Base-by-base conservation (phyloP, 2,888 invertebrate species). In the Papilio demoleus region DNA sequence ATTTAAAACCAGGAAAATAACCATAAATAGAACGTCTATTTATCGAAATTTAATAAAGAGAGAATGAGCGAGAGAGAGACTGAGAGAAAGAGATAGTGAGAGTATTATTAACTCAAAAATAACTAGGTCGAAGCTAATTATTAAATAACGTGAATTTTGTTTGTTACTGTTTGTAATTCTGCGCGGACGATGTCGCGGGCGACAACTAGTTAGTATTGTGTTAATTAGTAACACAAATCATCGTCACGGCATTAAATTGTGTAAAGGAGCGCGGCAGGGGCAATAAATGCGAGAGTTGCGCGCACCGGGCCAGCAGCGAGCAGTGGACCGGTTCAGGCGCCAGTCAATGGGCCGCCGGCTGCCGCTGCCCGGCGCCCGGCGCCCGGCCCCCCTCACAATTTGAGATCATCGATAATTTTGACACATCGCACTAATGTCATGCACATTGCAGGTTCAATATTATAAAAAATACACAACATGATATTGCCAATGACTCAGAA, bases 271-370 rank as follows among this genome's bases (percentile, higher is more conserved):
- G 73, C 78, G 75, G 74, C 75, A 71, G 71, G 73, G 73, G 77
- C 76, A 73, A 76, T 73, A 78, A 80, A 68, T 65, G 69, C 70
- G 72, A 71, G 81, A 84, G 82, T 87, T 83, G 74, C 82, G 82
- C 85, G 84, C 85, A 81, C 87, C 83, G 74, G 82, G 82, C 86
- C 84, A 85, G 81, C 81, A 83, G 82, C 86, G 84, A 85, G 81
- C 81, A 75, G 78, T 76, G 76, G 76, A 89, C 90, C 91, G 90
- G 90, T 90, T 86, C 86, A 89, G 88, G 88, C 88, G 88, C 87
- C 81, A 79, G 79, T 86, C 86, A 85, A 77, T 77, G 77, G 77
- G 69, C 71, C 65, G 63, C 42, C 42, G 19, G 78, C 81, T 80
- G 80, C 62, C 73, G 78, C 81, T 80, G 80, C 80, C 81, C 79